Conservation (phyloP, 2,888 invertebrate genomes). For the Meghimatium bilineatum region DNA sequence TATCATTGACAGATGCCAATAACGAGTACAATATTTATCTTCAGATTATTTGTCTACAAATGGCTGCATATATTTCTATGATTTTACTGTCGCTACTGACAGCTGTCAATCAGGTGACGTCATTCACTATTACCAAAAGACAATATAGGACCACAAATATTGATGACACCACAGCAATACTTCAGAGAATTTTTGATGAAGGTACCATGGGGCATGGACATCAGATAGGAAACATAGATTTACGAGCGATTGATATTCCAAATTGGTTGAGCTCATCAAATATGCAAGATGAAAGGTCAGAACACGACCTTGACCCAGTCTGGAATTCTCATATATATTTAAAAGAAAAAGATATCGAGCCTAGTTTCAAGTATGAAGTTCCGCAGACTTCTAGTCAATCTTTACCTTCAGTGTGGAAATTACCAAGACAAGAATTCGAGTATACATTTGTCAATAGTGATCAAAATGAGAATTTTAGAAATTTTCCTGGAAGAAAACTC, state of each 20-base stretch:
- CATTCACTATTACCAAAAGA: slow-evolving; percentile 48
- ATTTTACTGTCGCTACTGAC: slow-evolving; percentile 20
- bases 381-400: neutral
- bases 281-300: neutral
- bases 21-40: no score
- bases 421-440: slow-evolving; percentile 48
- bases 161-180: slow-evolving; percentile 48
- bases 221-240: neutral
- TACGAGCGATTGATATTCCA: slow-evolving; percentile 1
- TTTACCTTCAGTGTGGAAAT: neutral
- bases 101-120: slow-evolving; percentile 37
- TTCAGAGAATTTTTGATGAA: slow-evolving; percentile 36
- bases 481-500: neutral
- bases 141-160: slow-evolving; percentile 40
- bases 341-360: neutral
- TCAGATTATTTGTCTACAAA: no score
- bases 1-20: no score
- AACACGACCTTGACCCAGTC: neutral
- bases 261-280: slow-evolving; percentile 33
- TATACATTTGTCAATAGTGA: slow-evolving; percentile 47
- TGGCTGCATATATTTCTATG: no score
- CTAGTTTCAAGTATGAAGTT: neutral
- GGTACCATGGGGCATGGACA: slow-evolving; percentile 1
- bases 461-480: neutral
- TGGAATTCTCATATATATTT: slow-evolving; percentile 18